Conservation (phyloP, 1,140 invertebrate genomes). For the Zaprionus davidi region DNA sequence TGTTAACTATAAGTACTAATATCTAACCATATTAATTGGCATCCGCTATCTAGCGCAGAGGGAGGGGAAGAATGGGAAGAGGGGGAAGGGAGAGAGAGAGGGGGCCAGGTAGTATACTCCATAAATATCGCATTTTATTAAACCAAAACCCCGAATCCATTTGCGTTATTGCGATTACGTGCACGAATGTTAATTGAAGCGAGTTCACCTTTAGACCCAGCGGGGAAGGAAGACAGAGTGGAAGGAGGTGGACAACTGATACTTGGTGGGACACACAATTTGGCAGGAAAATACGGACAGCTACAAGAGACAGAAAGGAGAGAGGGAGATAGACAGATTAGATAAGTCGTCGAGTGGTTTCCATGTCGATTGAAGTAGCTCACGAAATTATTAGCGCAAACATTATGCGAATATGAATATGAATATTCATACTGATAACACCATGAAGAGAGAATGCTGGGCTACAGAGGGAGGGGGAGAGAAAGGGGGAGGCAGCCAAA, state of each 20-base stretch:
- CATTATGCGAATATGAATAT: slow-evolving; percentile 60
- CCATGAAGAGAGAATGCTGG: neutral
- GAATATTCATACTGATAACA: slow-evolving; percentile 48
- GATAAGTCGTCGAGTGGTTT: slow-evolving; percentile 59
- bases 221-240: neutral
- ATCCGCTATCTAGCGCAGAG: slow-evolving; percentile 39
- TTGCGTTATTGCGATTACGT: slow-evolving; percentile 80
- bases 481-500: neutral
- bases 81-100: neutral
- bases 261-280: slow-evolving; percentile 11
- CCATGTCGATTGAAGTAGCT: slow-evolving; percentile 38
- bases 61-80: neutral
- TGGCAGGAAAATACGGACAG: slow-evolving; percentile 18
- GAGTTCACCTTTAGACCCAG: slow-evolving; percentile 56
- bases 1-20: slow-evolving; percentile 62
- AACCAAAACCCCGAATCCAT: slow-evolving; percentile 75
- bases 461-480: too few relatives aligned
- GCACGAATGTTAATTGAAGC: slow-evolving; percentile 81
- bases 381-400: slow-evolving; percentile 45
- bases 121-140: slow-evolving; percentile 80
- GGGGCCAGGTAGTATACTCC: slow-evolving; percentile 56
- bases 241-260: neutral
- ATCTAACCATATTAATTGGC: slow-evolving; percentile 74
- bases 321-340: slow-evolving; percentile 43
- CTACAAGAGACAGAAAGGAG: slow-evolving; percentile 13